Base-by-base conservation (phyloP, 2,888 invertebrate species). In the Ormyrus rosae region DNA sequence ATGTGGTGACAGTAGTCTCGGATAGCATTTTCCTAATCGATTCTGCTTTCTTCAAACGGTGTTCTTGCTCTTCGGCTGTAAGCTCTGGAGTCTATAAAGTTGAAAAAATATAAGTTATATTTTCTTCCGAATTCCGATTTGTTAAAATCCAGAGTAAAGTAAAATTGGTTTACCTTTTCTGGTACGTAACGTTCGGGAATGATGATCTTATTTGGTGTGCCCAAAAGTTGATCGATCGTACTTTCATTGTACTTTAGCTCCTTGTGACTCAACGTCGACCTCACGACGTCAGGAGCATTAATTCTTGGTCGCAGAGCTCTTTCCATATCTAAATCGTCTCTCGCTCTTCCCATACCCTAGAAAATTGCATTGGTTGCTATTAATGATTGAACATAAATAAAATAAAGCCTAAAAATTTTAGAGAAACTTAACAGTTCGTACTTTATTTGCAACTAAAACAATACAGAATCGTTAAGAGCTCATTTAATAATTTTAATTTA, bases 141-240 rank as follows among this genome's bases (percentile, higher is more conserved):
- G 51, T 56, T 11, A n/a, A 2, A 13, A 19, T 9, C 50, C n/a
- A 56, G 53, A 73, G 19, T 68, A 53, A 61, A 67, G 34, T 64
- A 53, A 48, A 7, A 68, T 34, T 60, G 19, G 8, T 63, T 84
- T 72, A 96, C 94, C 92, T 96, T 96, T 90, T 98, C 97, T 45
- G 97, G 97, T 85, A 97, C 95, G 88, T 98, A 98, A 84, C 98
- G 93, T 91, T 98, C 97, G 0, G 98, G 98, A 86, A 98, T 98
- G 82, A 95, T 92, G 85, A 98, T 97, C 92, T 97, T 97, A 90
- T 96, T 96, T 11, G 98, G 98, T 13, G 96, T 95, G 68, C 96
- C 95, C 53, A 98, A 92, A 86, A 98, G 92, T 89, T 94, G 95
- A 90, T 98, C 98, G 84, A 98, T 97, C 67, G 97, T 96, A 85